phyloP scores from a whole-genome alignment of 2,113 vertebrate genomes.

The Jacana jacana region DNA sequence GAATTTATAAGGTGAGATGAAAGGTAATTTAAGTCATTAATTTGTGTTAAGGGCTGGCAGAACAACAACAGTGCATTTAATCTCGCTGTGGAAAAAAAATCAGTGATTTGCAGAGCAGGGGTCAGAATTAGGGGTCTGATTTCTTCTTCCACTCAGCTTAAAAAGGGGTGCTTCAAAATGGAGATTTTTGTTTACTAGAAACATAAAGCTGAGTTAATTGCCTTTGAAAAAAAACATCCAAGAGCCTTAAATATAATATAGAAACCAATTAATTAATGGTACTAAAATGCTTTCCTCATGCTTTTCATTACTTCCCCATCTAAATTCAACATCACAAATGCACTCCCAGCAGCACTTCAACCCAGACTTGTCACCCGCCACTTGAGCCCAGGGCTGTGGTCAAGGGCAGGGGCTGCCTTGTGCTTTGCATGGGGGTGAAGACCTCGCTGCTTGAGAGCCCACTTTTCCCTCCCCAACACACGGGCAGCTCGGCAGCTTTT shows the following conservation, averaged over 20 bases:
- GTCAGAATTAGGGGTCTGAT: slow-evolving; percentile 22
- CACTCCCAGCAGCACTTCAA: background rate
- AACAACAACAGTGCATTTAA: slow-evolving; percentile 53
- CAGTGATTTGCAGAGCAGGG: background rate
- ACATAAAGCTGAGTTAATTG: slow-evolving; percentile 1
- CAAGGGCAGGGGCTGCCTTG: background rate
- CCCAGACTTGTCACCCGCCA: background rate
- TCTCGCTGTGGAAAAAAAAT: slow-evolving; percentile 34
- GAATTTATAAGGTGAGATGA: slow-evolving; percentile 74
- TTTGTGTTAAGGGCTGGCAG: slow-evolving; percentile 68
- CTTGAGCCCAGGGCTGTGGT: accelerated
- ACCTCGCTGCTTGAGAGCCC: accelerated
- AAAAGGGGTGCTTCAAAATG: slow-evolving; percentile 6
- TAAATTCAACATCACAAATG: background rate
- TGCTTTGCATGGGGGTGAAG: accelerated
- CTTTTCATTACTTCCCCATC: slow-evolving; percentile 15
- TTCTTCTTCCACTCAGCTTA: background rate
- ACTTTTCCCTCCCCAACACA: background rate
- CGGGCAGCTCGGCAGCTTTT: background rate
- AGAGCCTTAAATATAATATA: slow-evolving; percentile 2
- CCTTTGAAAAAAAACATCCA: background rate
- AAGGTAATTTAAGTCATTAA: slow-evolving; percentile 73
- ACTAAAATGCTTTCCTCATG: background rate
- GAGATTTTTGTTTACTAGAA: slow-evolving; percentile 41
- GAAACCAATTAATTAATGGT: slow-evolving; percentile 26